phyloP scores from a whole-genome alignment of 2,113 vertebrate species.

The Ploceus nigricollis region DNA sequence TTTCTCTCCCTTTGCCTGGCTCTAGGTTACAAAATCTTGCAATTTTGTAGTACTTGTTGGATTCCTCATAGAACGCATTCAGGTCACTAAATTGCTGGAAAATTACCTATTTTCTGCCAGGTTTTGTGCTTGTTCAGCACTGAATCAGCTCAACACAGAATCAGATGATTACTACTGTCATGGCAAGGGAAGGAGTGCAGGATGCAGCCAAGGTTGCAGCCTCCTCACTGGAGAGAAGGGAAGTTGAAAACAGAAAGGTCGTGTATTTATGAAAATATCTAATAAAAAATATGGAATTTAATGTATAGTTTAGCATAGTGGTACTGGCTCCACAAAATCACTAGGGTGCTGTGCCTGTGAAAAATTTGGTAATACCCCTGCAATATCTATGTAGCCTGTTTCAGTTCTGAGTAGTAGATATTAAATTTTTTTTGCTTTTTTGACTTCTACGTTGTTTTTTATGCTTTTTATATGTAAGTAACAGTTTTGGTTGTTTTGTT shows the following conservation, averaged over 20 bases:
- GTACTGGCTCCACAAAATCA: neutral
- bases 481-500: neutral
- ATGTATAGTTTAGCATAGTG: neutral
- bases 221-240: neutral
- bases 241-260: neutral
- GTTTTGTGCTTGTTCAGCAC: conserved; percentile 22
- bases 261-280: neutral
- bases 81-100: neutral
- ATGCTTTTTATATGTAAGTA: neutral
- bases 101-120: neutral
- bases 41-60: neutral
- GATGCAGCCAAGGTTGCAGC: neutral
- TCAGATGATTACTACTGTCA: neutral
- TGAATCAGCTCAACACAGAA: neutral
- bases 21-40: neutral
- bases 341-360: neutral
- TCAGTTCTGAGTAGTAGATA: neutral
- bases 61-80: neutral
- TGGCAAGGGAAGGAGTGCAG: neutral
- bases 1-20: neutral
- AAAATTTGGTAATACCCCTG: neutral
- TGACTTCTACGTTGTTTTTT: neutral
- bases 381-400: neutral
- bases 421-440: neutral
- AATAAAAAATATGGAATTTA: neutral